phyloP scores from a whole-genome alignment of 2,888 invertebrate genomes.

The Steinernema scapterisci region DNA sequence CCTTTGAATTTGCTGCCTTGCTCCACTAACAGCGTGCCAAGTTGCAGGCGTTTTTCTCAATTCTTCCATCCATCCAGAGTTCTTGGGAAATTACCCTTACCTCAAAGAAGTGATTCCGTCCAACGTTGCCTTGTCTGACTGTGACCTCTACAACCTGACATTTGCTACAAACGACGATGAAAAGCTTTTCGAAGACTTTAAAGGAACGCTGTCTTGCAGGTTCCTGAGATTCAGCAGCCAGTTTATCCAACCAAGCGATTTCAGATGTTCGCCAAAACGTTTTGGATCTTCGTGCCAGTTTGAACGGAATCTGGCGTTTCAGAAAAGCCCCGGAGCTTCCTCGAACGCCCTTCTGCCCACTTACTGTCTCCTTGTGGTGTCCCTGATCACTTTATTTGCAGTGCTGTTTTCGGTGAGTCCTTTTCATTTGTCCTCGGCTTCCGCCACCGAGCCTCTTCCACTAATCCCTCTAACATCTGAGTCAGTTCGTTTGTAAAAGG shows the following conservation, averaged over 20 bases:
- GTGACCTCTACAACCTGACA: slow-evolving; percentile 56
- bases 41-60: slow-evolving; percentile 47
- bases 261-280: slow-evolving; percentile 35
- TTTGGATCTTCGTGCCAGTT: slow-evolving; percentile 36
- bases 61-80: slow-evolving; percentile 44
- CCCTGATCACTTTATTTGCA: not conserved
- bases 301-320: not conserved
- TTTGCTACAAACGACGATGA: slow-evolving; percentile 47
- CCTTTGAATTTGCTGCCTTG: not conserved
- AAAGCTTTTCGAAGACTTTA: slow-evolving; percentile 42
- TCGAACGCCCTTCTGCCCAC: slow-evolving; percentile 11
- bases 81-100: slow-evolving; percentile 39
- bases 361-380: slow-evolving; percentile 15
- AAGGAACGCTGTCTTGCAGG: slow-evolving; percentile 46
- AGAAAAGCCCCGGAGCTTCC: not conserved
- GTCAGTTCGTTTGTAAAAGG: slow-evolving; percentile 17
- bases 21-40: too few relatives aligned
- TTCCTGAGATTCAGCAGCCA: slow-evolving; percentile 12
- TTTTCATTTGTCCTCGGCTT: not conserved
- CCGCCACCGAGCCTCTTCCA: not conserved
- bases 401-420: slow-evolving; percentile 11
- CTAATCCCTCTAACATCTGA: slow-evolving; percentile 27
- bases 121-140: slow-evolving; percentile 43
- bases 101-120: slow-evolving; percentile 40
- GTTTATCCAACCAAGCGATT: not conserved